Base-by-base conservation (phyloP, 2,888 invertebrate species). In the Lacanobia oleracea region DNA sequence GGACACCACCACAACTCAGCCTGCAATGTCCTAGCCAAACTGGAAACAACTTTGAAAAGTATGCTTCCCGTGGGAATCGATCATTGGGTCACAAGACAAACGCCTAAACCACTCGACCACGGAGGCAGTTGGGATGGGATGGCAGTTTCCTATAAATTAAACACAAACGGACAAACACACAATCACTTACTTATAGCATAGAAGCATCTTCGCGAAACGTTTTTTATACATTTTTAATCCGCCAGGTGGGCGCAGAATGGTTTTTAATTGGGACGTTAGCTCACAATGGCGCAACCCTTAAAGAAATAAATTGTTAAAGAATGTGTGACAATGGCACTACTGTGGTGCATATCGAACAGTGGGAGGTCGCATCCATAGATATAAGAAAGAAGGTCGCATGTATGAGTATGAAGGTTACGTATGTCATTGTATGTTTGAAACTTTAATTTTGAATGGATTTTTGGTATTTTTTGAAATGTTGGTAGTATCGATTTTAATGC, bases 161-260 rank as follows among this genome's bases (percentile, higher is more conserved):
- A 45, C 23, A 45, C 43, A 10, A 45, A 45, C 10, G 0, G 8
- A 71, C 77, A 56, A 40, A 60, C 56, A 56, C 27, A 53, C 43
- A 48, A 48, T 72, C n/a, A 48, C 14, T 0, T 18, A 54, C 51
- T 33, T 60, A 59, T 63, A 59, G 4, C 33, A 33, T 27, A 16
- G 23, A 33, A 40, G 14, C n/a, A 59, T 57, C 63, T 64, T 69
- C 18, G 72, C 76, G 50, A 71, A 68, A 14, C 65, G 57, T 85
- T 88, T 88, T 89, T 88, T 88, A 82, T 54, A 10, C 16, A 21
- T 3, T 77, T 77, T 69, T 60, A 85, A 82, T 77, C 81, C 85
- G 81, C 94, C 95, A 94, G 94, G 92, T 95, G 95, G 88, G 79
- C 67, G 82, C 81, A 89, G 88, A 94, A 94, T 93, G 88, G 89